Conservation (phyloP, 2,113 vertebrate genomes). For the Archocentrus centrarchus region DNA sequence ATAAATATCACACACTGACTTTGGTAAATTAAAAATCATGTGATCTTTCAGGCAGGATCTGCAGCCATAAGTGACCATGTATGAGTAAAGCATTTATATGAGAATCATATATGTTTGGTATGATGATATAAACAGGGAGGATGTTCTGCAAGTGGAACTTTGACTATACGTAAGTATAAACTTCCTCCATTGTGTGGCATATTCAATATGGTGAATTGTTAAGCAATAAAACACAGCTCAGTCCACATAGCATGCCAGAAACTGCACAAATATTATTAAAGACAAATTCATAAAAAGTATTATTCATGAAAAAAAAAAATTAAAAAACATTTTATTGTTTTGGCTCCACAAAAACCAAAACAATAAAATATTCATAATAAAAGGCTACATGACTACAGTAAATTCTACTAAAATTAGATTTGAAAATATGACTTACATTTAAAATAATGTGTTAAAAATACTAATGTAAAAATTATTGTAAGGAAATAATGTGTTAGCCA, state of each 20-base stretch:
- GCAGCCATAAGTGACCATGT: not conserved
- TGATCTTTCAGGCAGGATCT: not conserved
- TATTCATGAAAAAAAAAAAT: no score
- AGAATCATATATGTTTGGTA: not conserved
- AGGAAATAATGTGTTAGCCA: no score
- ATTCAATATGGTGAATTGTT: fast-evolving
- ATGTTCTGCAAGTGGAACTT: not conserved
- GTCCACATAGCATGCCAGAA: no score
- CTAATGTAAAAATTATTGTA: no score
- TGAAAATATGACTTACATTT: not conserved
- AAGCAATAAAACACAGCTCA: fast-evolving
- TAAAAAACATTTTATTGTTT: no score
- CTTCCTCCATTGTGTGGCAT: not conserved
- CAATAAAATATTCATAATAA: no score
- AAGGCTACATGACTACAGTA: not conserved
- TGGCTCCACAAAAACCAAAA: no score
- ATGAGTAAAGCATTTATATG: not conserved
- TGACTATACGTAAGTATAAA: not conserved
- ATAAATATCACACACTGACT: not conserved
- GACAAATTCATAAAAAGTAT: no score
- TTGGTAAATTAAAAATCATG: not conserved
- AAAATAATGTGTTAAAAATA: no score
- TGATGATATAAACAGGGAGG: not conserved
- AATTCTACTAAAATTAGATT: not conserved
- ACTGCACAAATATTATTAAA: no score